Evolutionary conservation across 2,888 invertebrate genomes (phyloP), one percentile per base, ranked within the genome.

Genomic region (Diadromus collaris): DNA sequence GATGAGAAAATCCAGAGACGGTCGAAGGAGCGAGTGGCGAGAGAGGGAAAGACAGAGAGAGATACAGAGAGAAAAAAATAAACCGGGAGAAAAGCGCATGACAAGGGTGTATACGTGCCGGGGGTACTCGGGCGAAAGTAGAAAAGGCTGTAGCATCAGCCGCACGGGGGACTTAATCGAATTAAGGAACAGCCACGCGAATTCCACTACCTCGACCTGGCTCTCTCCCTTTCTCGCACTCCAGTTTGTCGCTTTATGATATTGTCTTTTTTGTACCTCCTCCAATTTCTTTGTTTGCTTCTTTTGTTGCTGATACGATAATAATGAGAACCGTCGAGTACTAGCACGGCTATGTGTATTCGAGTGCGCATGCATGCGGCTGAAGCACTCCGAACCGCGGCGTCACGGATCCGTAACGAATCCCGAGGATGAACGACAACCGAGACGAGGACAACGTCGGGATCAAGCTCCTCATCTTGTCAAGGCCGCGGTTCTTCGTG

Each of bases 401-500:
- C 64, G 70, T 64, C 75, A 75, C 63, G 75, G 60, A 56, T 19
- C 19, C 61, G 70, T 58, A 78, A 78, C 76, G 65, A 76, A 48
- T 71, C 65, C 46, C 63, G 71, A 27, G 65, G 54, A 41, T 63
- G 61, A 65, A 65, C 46, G 74, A 44, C 32, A 38, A 60, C 46
- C 56, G 38, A 56, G 71, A n/a, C 60, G 60, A 54, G 46, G 70
- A 63, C 61, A 61, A 65, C 29, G 74, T 65, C 41, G 54, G 69
- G 75, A 75, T 79, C 76, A 76, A 76, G 76, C 71, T 34, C 64
- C 61, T 68, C 70, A 74, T 76, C 72, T 72, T 76, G 79, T 72
- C 68, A 38, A 51, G 51, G 51, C 56, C 41, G 76, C 44, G 74
- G 75, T 75, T 67, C 71, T 5, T 16, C 44, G 56, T 68, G 41